Evolutionary conservation across 1,140 invertebrate genomes (phyloP), one percentile per base, ranked within the genome.

Genomic region (Pseudobourletiella spinata): DNA sequence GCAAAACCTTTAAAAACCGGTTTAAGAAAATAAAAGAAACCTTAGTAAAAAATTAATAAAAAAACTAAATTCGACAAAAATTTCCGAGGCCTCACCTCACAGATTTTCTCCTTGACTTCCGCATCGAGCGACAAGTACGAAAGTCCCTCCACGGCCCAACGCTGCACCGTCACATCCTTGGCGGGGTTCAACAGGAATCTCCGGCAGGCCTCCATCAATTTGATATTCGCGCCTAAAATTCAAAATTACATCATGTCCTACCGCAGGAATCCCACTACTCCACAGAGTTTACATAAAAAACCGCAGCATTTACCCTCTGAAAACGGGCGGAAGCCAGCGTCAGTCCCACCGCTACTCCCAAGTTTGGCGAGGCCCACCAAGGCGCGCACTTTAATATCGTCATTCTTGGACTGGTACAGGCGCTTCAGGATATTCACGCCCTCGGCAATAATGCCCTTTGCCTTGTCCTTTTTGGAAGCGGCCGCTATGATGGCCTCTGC

Each of bases 91-190:
- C 72, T 65, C 80, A 81, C 94, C 72, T 91, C 86, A 22, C 95
- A 85, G 14, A 99, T 75, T 73, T 93, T 94, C 74, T 99, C 95
- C 73, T 99, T 99, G 1, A 99, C 91, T 76, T 99, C 95, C 14
- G 93, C 97, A 80, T 99, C 95, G 35, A 99, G 80, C 3, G 95
- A 96, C 2, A 99, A 78, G 74, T 98, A 99, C 0, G 95, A 95
- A 0, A 99, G 78, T 15, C 95, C 96, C 79, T 99, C 97, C 25
- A 92, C 89, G 0, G 95, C 94, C 94, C 95, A 98, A 71, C 91
- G 87, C 52, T 90, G 80, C 74, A 96, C 85, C 71, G 95, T 91
- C 62, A 84, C 82, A 71, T 96, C 89, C 74, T 95, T 92, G 2
- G 84, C 78, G 0, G 86, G 83, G 77, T 92, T 94, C 0, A 93